Evolutionary conservation across 2,113 vertebrate species (phyloP).

Genomic region (Ciconia maguari): DNA sequence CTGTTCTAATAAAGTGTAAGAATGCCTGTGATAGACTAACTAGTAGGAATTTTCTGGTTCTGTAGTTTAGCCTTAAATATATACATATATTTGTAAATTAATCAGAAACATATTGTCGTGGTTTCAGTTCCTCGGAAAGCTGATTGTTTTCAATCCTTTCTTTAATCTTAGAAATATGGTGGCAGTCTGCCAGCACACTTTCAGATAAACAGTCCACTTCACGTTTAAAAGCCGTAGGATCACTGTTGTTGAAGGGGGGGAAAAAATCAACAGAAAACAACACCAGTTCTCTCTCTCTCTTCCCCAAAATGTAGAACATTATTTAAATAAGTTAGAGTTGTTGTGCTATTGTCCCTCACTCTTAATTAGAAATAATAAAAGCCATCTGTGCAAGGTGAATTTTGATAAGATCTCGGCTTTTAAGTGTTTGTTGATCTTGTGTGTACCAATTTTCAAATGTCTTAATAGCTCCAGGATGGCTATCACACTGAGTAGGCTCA

Average conservation of each 20-base stretch:
- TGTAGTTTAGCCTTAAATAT: slow-evolving; percentile 75
- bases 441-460: slow-evolving; percentile 59
- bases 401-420: slow-evolving; percentile 72
- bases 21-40: slow-evolving; percentile 69
- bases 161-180: slow-evolving; percentile 79
- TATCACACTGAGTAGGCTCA: slow-evolving; percentile 57
- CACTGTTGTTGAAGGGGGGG: slow-evolving; percentile 47
- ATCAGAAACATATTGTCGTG: slow-evolving; percentile 77
- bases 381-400: slow-evolving; percentile 77
- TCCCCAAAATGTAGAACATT: slow-evolving; percentile 55
- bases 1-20: slow-evolving; percentile 78
- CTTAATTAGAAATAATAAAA: slow-evolving; percentile 76
- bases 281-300: slow-evolving; percentile 12
- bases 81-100: slow-evolving; percentile 83
- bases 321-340: slow-evolving; percentile 67
- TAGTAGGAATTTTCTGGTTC: slow-evolving; percentile 74
- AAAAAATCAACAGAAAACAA: background rate
- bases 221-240: slow-evolving; percentile 62
- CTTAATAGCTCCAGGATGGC: slow-evolving; percentile 55
- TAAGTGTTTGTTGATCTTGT: slow-evolving; percentile 67
- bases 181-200: slow-evolving; percentile 74
- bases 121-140: slow-evolving; percentile 69
- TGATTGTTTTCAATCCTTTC: slow-evolving; percentile 76
- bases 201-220: slow-evolving; percentile 76
- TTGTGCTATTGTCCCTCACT: slow-evolving; percentile 62